Evolutionary conservation across 2,797 vertebrate genomes (phyloP), one percentile per base, ranked within the genome.

Genomic region (Phrynocephalus guinanensis): DNA sequence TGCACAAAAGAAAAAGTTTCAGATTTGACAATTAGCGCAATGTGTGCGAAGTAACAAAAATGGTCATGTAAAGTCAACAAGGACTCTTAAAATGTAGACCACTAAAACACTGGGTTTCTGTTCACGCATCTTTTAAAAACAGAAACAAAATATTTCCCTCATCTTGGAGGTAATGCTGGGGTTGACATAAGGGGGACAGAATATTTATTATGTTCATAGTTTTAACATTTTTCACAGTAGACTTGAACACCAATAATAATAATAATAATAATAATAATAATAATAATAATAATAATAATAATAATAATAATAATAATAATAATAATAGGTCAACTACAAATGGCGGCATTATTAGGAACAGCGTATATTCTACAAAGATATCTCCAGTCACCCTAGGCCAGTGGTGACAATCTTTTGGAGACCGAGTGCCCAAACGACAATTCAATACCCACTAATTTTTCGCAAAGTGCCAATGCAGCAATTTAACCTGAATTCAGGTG

Each of bases 21-120:
- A 44, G 38, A 91, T 88, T 1, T 80, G 70, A 90, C 92, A 91
- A 83, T 71, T 89, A 89, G 78, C 3, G 75, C 81, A 94, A 89
- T 78, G 71, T 56, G 20, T 86, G 84, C 50, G 83, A 90, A 91
- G 15, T 80, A 90, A 50, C 48, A 0, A 0, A 87, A 92, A 84
- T 30, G 85, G 26, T 66, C 30, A 83, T 50, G 1, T 73, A 90
- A 86, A 9, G 16, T 89, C 84, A 90, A 78, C 73, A 80, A 85
- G 67, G 22, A 10, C 44, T 68, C 11, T 81, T 85, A 76, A 68
- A 85, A 44, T 85, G 67, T 18, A 5, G 66, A 81, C 15, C 28
- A 77, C 38, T 33, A 66, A 68, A 88, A 80, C 15, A 11, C 18
- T 30, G 22, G 4, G 5, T 28, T 50, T 72, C 52, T 72, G 28